A percentile compares a stretch with the other conserved stretches of the same genome.
Conservation (phyloP, 2,888 invertebrate genomes). For the Tenthredo scrophulariae region DNA sequence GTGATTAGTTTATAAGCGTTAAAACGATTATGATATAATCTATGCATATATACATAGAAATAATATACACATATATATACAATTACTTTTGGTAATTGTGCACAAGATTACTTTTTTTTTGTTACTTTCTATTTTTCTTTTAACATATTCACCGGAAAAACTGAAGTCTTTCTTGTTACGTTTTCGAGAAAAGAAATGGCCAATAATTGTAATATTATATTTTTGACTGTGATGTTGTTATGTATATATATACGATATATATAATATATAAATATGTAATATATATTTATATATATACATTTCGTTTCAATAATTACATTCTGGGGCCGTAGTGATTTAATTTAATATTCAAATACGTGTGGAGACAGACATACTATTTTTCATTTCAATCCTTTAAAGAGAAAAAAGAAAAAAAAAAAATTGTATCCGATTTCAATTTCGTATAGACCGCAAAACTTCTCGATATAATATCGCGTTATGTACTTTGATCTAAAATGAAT, state of each 20-base stretch:
- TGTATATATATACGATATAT: neutral
- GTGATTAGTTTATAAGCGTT: slow-evolving; percentile 41
- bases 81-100: slow-evolving; percentile 2
- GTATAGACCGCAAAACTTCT: neutral
- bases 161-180: neutral
- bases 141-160: neutral
- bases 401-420: too few relatives aligned
- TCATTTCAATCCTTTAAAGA: slow-evolving; percentile 1
- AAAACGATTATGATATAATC: slow-evolving; percentile 31
- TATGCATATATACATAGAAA: neutral
- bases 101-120: neutral
- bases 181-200: slow-evolving; percentile 20
- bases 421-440: neutral
- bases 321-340: slow-evolving; percentile 38
- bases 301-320: slow-evolving; percentile 41
- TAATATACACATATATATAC: neutral
- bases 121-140: neutral
- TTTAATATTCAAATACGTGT: slow-evolving; percentile 2
- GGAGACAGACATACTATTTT: neutral
- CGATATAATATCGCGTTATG: neutral
- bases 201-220: slow-evolving; percentile 48
- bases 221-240: slow-evolving; percentile 43
- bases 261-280: too few relatives aligned
- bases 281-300: slow-evolving; percentile 30
- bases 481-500: neutral